A percentile compares a stretch with the other conserved stretches of the same genome.
These are phyloP conservation scores for Oligia latruncula DNA, from an alignment of 2,888 invertebrate genomes.

Conservation along the genomic window DNA sequence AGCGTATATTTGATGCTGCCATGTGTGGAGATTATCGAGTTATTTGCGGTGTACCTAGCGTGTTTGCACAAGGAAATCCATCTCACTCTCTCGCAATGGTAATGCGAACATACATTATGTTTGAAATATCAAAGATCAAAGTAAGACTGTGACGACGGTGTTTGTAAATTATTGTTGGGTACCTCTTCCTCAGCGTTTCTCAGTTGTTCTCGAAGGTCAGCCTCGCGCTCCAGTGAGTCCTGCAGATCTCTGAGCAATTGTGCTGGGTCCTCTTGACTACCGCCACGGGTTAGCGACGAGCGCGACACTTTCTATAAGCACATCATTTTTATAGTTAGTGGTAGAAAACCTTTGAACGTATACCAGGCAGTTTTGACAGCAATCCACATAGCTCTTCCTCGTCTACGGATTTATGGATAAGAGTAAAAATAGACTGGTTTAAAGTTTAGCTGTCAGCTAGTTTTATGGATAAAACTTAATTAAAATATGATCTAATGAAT, in stretches of 20 bases:
- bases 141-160: background rate
- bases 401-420: background rate
- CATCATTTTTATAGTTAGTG: background rate
- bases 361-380: background rate
- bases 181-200: conserved; percentile 98
- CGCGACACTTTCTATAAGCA: conserved; percentile 91
- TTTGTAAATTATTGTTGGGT: conserved; percentile 47
- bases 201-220: conserved; percentile 97
- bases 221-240: conserved; percentile 97
- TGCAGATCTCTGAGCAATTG: conserved; percentile 96
- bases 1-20: conserved; percentile 31
- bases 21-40: conserved; percentile 35
- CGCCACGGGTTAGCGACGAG: conserved; percentile 93
- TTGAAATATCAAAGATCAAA: conserved; percentile 24
- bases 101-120: conserved; percentile 11
- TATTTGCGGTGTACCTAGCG: conserved; percentile 42
- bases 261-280: conserved; percentile 95
- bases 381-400: background rate
- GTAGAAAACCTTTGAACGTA: background rate
- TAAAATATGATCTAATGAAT: background rate
- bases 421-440: background rate
- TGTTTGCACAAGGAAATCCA: conserved; percentile 21
- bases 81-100: conserved; percentile 9
- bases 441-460: background rate
- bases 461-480: background rate